Percentiles rank a stretch among this genome's conserved stretches.
These are phyloP conservation scores for Gracilinanus agilis DNA, from an alignment of 2,113 vertebrate species.

Conservation along the genomic window DNA sequence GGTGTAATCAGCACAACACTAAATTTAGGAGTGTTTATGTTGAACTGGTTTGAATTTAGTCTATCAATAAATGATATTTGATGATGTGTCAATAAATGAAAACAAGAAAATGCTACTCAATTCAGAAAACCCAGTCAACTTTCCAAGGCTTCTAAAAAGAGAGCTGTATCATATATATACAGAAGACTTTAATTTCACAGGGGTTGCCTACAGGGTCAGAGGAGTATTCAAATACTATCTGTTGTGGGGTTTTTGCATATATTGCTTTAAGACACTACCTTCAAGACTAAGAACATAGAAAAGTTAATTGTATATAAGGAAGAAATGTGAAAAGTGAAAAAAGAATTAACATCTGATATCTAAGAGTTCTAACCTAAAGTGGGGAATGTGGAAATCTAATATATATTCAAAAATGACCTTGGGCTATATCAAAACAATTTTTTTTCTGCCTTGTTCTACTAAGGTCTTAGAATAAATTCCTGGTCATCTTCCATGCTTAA, in stretches of 20 bases:
- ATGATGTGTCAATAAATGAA: neutral
- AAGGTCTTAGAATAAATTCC: slow-evolving; percentile 72
- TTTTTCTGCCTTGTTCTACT: slow-evolving; percentile 67
- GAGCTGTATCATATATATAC: neutral
- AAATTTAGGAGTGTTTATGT: neutral
- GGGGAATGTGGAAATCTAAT: slow-evolving; percentile 56
- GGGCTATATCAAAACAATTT: slow-evolving; percentile 69
- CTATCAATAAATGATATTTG: neutral
- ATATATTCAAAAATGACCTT: slow-evolving; percentile 58
- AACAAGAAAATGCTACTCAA: neutral
- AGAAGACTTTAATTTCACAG: neutral
- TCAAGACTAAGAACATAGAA: neutral
- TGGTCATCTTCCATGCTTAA: slow-evolving; percentile 66
- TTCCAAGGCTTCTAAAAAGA: neutral
- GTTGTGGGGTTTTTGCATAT: neutral
- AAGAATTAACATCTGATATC: slow-evolving; percentile 41
- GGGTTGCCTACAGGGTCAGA: neutral
- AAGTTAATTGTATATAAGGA: neutral
- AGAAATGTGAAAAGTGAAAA: slow-evolving; percentile 58
- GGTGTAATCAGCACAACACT: neutral
- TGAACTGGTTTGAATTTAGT: neutral
- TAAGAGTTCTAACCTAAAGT: slow-evolving; percentile 43
- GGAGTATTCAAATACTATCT: neutral
- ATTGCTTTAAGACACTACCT: neutral
- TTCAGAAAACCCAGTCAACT: neutral